A percentile compares a stretch with the other conserved stretches of the same genome.
These are phyloP conservation scores for Anhinga rufa DNA, from an alignment of 2,113 vertebrate species.

Conservation along the genomic window DNA sequence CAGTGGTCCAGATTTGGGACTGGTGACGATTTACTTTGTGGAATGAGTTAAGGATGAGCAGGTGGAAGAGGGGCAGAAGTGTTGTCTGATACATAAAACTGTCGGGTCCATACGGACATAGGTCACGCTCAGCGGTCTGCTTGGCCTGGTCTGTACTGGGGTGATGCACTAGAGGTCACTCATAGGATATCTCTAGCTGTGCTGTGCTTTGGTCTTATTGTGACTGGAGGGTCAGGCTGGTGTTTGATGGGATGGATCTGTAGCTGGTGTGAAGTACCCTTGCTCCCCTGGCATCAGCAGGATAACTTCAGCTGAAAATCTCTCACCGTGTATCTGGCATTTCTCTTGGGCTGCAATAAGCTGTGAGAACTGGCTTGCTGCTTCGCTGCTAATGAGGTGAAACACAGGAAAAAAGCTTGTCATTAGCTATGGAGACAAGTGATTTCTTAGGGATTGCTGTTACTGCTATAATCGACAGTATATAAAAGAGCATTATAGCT, in stretches of 20 bases:
- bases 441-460: slow-evolving; percentile 20
- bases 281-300: background rate
- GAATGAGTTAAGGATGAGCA: background rate
- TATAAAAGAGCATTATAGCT: background rate
- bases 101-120: fast-evolving
- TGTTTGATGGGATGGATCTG: background rate
- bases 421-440: slow-evolving; percentile 19
- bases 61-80: background rate
- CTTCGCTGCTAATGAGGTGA: slow-evolving; percentile 18
- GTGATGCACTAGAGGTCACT: background rate
- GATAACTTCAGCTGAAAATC: background rate
- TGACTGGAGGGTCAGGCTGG: background rate
- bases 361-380: background rate
- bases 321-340: background rate
- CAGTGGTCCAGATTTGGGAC: background rate
- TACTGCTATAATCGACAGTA: background rate
- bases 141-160: background rate
- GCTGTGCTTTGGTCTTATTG: background rate
- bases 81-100: background rate
- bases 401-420: background rate
- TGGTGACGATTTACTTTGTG: background rate
- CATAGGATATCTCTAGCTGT: background rate
- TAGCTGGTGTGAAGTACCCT: background rate
- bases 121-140: background rate
- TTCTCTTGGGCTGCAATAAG: background rate